These are phyloP conservation scores for Tholera decimalis DNA, from an alignment of 2,888 invertebrate genomes.

Conservation along the genomic window DNA sequence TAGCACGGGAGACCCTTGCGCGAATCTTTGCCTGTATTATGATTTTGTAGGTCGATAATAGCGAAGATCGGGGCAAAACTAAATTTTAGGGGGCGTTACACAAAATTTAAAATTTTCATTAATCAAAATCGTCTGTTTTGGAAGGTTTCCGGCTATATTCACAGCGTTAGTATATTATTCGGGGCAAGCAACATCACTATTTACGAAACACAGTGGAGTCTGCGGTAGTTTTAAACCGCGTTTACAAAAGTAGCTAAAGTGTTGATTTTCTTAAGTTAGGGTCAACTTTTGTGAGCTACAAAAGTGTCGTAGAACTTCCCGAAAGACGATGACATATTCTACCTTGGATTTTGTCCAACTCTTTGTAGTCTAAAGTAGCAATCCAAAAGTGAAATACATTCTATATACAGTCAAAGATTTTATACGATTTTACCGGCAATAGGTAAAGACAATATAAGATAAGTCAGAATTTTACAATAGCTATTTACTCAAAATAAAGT, in stretches of 20 bases:
- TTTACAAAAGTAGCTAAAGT: conserved; percentile 26
- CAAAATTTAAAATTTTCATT: no score
- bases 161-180: no score
- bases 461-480: not conserved
- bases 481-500: no score
- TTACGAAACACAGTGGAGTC: conserved; percentile 9
- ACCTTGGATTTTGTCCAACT: conserved; percentile 32
- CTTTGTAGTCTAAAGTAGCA: conserved; percentile 9
- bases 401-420: not conserved
- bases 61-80: no score
- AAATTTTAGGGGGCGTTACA: no score
- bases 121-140: no score
- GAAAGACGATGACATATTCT: conserved; percentile 32
- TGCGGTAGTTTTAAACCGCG: conserved; percentile 20
- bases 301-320: conserved; percentile 34
- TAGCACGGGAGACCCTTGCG: no score
- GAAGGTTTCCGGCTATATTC: no score
- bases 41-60: no score
- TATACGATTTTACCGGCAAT: not conserved
- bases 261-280: conserved; percentile 28
- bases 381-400: not conserved
- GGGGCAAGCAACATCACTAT: no score
- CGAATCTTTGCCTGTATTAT: no score
- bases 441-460: not conserved
- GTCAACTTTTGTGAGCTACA: conserved; percentile 34